Percentiles rank a stretch among this genome's conserved stretches.
Evolutionary conservation across 2,797 vertebrate species (phyloP).

Genomic region (Acanthornis magna): DNA sequence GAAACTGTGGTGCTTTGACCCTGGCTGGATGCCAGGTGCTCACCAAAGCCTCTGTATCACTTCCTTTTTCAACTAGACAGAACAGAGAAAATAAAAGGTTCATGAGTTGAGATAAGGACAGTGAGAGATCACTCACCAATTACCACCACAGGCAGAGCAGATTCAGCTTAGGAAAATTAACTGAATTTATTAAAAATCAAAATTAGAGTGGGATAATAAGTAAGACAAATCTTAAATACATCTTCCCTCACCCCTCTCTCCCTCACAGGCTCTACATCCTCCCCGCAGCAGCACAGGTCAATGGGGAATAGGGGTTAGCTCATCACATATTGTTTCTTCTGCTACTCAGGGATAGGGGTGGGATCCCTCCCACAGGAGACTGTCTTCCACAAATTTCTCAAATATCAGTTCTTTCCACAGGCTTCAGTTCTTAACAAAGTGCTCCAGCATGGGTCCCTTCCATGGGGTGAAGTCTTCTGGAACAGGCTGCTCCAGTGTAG

Average conservation of each 20-base stretch:
- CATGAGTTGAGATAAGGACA: neutral
- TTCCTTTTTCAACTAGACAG: neutral
- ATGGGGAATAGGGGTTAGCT: neutral
- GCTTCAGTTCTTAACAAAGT: neutral
- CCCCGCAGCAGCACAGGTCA: neutral
- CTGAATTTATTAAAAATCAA: neutral
- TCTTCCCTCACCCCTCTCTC: too few species aligned
- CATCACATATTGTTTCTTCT: fast-evolving
- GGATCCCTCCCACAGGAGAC: neutral
- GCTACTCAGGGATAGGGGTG: neutral
- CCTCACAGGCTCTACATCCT: neutral
- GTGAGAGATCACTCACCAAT: neutral
- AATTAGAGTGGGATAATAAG: neutral
- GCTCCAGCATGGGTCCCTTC: neutral
- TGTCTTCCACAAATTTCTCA: neutral
- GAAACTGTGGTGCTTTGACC: neutral
- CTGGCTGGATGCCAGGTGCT: neutral
- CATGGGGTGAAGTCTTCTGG: neutral
- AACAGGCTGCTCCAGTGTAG: neutral
- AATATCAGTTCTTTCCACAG: neutral
- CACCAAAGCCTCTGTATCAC: neutral
- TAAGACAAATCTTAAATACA: neutral
- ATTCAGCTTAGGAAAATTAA: neutral
- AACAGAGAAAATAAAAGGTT: neutral
- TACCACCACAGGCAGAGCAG: neutral